A percentile compares a stretch with the other conserved stretches of the same genome.
Conservation (phyloP, 2,888 invertebrate genomes). For the Pachymerium ferrugineum region DNA sequence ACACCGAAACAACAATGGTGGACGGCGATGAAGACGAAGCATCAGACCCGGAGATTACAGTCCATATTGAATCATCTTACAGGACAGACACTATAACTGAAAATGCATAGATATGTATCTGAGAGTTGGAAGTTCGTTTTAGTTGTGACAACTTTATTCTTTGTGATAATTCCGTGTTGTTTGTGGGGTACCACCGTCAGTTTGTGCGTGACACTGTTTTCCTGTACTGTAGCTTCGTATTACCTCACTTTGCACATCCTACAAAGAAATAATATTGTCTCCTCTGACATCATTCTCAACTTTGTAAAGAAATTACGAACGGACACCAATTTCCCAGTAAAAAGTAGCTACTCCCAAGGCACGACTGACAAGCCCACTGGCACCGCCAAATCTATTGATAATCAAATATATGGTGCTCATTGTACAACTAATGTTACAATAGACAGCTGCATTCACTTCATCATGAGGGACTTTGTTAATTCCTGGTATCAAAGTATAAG, state of each 20-base stretch:
- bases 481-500: slow-evolving; percentile 35
- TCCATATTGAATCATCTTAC: background rate
- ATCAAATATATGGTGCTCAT: background rate
- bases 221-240: background rate
- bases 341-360: background rate
- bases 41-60: background rate
- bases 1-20: background rate
- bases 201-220: background rate
- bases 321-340: background rate
- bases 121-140: slow-evolving; percentile 3
- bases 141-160: background rate
- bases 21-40: background rate
- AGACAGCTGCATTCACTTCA: slow-evolving; percentile 29
- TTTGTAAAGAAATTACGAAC: background rate
- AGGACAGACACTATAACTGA: background rate
- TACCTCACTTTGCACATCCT: background rate
- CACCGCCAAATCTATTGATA: background rate
- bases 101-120: slow-evolving; percentile 27
- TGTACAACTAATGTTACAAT: background rate
- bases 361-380: background rate
- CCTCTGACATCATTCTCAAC: background rate
- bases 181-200: background rate
- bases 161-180: background rate
- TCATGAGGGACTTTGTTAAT: slow-evolving; percentile 34
- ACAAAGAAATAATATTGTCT: background rate